Percentiles rank a stretch among this genome's conserved stretches.
Conservation (phyloP, 2,888 invertebrate species). For the Campoletis raptor region DNA sequence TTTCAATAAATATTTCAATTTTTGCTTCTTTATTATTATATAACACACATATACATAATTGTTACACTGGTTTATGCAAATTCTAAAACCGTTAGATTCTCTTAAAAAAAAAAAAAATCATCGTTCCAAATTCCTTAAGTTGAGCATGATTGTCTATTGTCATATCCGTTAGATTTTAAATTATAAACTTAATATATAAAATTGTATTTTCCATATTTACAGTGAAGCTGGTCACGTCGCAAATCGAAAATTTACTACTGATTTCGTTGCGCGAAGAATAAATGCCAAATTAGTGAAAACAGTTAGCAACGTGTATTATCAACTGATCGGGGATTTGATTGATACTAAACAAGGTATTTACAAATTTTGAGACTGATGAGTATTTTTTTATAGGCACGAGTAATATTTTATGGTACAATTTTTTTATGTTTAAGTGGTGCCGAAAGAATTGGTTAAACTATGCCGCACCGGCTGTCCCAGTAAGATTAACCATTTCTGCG, state of each 20-base stretch:
- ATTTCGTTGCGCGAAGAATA: constrained; percentile 73
- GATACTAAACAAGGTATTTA: constrained; percentile 76
- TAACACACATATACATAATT: not conserved
- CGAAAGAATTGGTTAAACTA: constrained; percentile 74
- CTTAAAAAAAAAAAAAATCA: too few relatives aligned
- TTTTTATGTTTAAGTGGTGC: constrained; percentile 72
- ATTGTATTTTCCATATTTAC: constrained; percentile 31
- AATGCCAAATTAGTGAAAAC: constrained; percentile 76
- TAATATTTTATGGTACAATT: constrained; percentile 18
- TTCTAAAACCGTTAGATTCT: not conserved
- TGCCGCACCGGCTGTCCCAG: constrained; percentile 80
- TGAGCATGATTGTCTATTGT: too few relatives aligned
- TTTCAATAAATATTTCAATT: not conserved
- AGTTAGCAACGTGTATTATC: constrained; percentile 74
- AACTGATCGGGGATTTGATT: constrained; percentile 75
- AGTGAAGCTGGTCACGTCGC: constrained; percentile 78
- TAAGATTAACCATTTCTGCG: constrained; percentile 75
- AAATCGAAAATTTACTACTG: constrained; percentile 75
- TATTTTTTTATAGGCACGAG: not conserved
- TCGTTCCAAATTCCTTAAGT: too few relatives aligned
- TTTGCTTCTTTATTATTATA: not conserved
- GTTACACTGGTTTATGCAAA: not conserved
- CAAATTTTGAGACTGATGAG: not conserved
- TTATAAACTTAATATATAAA: not conserved
- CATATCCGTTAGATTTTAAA: not conserved